These are phyloP conservation scores for Pedetes capensis DNA, from an alignment of 2,113 vertebrate species.

Conservation along the genomic window DNA sequence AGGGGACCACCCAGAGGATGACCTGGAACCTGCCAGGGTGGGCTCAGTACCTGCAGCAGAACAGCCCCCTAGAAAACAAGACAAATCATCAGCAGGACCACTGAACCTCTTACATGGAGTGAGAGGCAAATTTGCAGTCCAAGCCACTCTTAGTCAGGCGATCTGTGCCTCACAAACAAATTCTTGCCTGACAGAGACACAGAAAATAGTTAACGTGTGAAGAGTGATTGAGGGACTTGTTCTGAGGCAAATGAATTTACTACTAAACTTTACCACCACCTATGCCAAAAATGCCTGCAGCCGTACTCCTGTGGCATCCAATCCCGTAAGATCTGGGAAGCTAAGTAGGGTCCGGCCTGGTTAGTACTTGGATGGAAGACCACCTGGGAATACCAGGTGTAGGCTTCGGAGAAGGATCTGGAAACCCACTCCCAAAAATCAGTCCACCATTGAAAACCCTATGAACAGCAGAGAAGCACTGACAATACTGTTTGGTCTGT, in stretches of 20 bases:
- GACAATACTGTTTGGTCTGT: too few species aligned
- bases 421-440: too few species aligned
- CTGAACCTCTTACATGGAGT: not conserved
- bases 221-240: not conserved
- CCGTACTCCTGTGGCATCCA: too few species aligned
- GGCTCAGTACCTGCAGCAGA: too few species aligned
- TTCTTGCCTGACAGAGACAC: not conserved
- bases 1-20: not conserved
- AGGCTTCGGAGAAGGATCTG: too few species aligned
- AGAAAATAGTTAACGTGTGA: not conserved
- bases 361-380: too few species aligned
- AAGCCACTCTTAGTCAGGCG: not conserved
- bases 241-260: not conserved
- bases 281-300: too few species aligned
- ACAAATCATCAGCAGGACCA: not conserved
- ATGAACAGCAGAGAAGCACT: too few species aligned
- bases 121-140: not conserved
- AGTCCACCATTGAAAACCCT: too few species aligned
- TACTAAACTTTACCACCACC: not conserved
- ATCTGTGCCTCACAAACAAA: not conserved
- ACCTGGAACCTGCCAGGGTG: accelerated
- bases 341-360: too few species aligned
- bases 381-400: too few species aligned
- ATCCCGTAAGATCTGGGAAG: too few species aligned
- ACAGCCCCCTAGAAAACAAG: not conserved